Evolutionary conservation across 2,888 invertebrate species (phyloP).

Genomic region (Plebejus anna): DNA sequence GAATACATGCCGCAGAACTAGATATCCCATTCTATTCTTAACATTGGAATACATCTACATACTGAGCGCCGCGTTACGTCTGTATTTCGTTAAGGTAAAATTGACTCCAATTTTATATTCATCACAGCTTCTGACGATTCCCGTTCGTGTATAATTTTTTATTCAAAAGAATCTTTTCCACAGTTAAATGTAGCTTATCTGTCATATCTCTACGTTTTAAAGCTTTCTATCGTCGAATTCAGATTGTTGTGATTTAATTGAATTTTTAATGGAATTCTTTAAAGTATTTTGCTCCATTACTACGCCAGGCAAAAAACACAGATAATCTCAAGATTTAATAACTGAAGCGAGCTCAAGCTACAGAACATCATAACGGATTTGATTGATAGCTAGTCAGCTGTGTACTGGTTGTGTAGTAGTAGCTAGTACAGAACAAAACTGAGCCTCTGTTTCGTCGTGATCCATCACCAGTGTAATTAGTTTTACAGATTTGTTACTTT

Average conservation of each 20-base stretch:
- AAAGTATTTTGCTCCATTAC: too few species aligned
- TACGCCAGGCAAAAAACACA: not conserved
- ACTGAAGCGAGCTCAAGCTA: not conserved
- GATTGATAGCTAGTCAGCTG: not conserved
- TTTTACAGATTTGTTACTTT: not conserved
- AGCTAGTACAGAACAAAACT: not conserved
- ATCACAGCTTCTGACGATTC: not conserved
- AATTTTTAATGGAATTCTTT: too few species aligned
- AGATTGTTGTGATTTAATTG: too few species aligned
- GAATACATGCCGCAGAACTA: constrained; percentile 15
- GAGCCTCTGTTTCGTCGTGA: not conserved
- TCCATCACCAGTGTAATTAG: not conserved
- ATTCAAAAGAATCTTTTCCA: not conserved
- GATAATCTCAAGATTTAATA: not conserved
- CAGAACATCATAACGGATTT: not conserved
- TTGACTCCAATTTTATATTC: not conserved
- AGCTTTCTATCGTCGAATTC: not conserved
- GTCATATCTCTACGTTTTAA: not conserved
- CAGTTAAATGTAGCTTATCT: not conserved
- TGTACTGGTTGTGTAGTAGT: too few species aligned
- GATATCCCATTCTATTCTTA: constrained; percentile 25
- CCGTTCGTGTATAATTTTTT: constrained; percentile 4
- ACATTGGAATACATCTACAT: constrained; percentile 20
- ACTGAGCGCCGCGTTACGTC: not conserved
- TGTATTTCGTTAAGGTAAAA: constrained; percentile 5